These are phyloP conservation scores for Setophaga petechia DNA, from an alignment of 2,113 vertebrate genomes.

Conservation along the genomic window DNA sequence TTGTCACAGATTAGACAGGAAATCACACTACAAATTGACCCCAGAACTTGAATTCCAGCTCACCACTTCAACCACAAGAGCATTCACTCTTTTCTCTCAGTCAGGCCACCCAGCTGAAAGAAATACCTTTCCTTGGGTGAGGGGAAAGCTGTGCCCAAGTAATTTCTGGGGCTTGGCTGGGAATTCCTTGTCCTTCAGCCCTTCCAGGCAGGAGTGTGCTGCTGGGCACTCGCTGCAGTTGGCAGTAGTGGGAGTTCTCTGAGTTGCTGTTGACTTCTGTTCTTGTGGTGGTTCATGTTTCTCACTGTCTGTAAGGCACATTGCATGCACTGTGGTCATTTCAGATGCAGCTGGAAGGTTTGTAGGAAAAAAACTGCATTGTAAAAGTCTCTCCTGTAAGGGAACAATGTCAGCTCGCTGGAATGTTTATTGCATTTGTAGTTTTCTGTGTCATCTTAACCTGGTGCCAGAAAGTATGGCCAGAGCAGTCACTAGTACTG, in stretches of 20 bases:
- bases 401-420: neutral
- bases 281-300: neutral
- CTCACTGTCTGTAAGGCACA: neutral
- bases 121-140: neutral
- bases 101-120: neutral
- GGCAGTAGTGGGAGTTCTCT: neutral
- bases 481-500: neutral
- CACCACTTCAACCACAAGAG: neutral
- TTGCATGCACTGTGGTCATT: neutral
- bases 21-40: constrained; percentile 1
- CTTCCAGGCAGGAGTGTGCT: neutral
- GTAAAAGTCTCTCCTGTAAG: neutral
- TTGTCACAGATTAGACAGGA: neutral
- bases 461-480: neutral
- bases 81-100: neutral
- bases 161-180: neutral
- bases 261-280: neutral
- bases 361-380: neutral
- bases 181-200: neutral
- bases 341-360: neutral
- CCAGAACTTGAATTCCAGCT: neutral
- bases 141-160: neutral
- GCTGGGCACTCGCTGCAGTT: neutral
- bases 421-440: neutral
- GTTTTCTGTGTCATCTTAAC: neutral